Percentiles rank a stretch among this genome's conserved stretches.
Conservation (phyloP, 2,113 vertebrate genomes). For the Dasypus novemcinctus region DNA sequence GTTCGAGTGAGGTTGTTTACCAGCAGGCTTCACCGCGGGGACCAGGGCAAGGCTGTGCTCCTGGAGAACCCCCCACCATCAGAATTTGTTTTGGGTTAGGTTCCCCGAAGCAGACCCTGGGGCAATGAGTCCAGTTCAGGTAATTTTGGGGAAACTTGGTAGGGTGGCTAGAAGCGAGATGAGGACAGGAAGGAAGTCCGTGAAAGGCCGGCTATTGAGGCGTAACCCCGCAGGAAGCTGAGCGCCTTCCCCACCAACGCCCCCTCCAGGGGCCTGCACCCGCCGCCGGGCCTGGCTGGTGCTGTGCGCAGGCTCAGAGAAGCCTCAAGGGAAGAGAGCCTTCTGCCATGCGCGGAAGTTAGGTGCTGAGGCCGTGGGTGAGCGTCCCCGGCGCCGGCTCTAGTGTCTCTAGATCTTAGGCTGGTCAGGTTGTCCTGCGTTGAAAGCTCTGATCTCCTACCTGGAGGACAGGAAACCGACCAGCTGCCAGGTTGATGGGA, state of each 20-base stretch:
- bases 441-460: not conserved
- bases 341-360: too few species aligned
- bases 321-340: too few species aligned
- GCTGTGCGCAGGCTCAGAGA: not conserved
- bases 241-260: not conserved
- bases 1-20: accelerated
- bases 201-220: accelerated
- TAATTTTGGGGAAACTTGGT: not conserved
- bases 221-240: too few species aligned
- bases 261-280: not conserved
- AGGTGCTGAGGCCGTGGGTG: accelerated
- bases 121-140: not conserved
- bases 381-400: not conserved
- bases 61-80: not conserved
- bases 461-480: too few species aligned
- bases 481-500: too few species aligned
- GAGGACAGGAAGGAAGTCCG: not conserved
- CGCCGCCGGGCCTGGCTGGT: not conserved
- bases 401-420: not conserved
- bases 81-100: not conserved
- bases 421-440: not conserved
- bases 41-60: not conserved
- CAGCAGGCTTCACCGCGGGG: not conserved
- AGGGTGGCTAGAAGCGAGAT: not conserved
- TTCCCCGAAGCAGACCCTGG: not conserved